Base-by-base conservation (phyloP, 2,797 vertebrate species). In the Pangasius sanitwongsei region DNA sequence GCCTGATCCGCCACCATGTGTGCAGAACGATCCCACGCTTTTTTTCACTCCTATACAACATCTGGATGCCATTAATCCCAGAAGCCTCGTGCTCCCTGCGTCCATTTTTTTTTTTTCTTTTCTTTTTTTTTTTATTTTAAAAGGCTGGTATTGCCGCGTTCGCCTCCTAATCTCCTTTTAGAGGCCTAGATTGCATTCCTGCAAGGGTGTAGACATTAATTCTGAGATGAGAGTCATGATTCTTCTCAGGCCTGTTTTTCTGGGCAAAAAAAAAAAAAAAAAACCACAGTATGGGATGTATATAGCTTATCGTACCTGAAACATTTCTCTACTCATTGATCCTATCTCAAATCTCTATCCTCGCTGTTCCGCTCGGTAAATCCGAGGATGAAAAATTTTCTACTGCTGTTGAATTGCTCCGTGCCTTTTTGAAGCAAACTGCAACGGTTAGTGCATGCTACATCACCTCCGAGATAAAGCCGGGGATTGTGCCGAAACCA, bases 321-420 rank as follows among this genome's bases (percentile, higher is more conserved):
- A 94, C 95, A 94, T 95, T 95, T 95, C 95, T 94, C 94, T 94
- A 95, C 95, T 94, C 94, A 94, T 95, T 95, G 95, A 95, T 96
- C 95, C 95, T 95, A 95, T 95, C 95, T 94, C 92, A 92, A 94
- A 95, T 96, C 95, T 96, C 95, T 95, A 95, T 95, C 95, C 94
- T 94, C 87, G 95, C 94, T 92, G 94, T 96, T 96, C 94, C 94
- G 94, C 94, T 94, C 94, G 11, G 48, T 77, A 84, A 77, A 84
- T 74, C 48, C 94, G 94, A 93, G 94, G 95, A 95, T 95, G 94
- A 95, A 94, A 94, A 94, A 95, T 95, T 82, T 81, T 69, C n/a
- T 18, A 6, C 31, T 20, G 6, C 16, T 8, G 63, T 37, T 1
- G 31, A 57, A 57, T 44, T 93, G 94, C 95, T 94, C 95, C 94